Evolutionary conservation across 2,797 vertebrate species (phyloP), one percentile per base, ranked within the genome.

Genomic region (Lerista edwardsae): DNA sequence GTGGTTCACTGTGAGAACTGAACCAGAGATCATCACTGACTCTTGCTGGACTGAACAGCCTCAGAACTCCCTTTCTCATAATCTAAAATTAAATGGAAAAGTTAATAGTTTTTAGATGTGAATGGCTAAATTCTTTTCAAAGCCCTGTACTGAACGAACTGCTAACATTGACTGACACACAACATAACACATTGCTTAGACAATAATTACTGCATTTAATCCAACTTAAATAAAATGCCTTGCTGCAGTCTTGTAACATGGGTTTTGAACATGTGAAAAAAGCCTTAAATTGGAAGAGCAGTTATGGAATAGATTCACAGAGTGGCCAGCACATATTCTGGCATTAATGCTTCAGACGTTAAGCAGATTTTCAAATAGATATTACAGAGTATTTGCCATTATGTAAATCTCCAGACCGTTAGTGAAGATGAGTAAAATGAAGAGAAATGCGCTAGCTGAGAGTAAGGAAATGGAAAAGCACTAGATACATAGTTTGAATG

Each of bases 131-230:
- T 75, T 44, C 36, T 69, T 61, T 69, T 61, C 39, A 34, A 39
- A 84, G 29, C 4, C 65, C 39, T 25, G 14, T 25, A 17, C n/a
- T 78, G 15, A n/a, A 84, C 36, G 41, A 71, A 34, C 65, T 71
- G 73, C 31, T 67, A 65, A 67, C 36, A 41, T 41, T 3, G 67
- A 25, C 34, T 59, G 29, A 34, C 36, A 73, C 6, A 41, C 29
- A 36, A 41, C 62, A 62, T 44, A 76, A 44, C 75, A 61, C 21
- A 57, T 34, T 67, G 34, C 36, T 57, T n/a, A 75, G 17, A 51
- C 34, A 84, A 84, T 84, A 44, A 78, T 78, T 84, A 59, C 31
- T 78, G 39, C 59, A 51, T 61, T 59, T 44, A 59, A 84, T 69
- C 41, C 67, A 69, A 59, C 55, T 27, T 27, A 83, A 83, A 67